Percentiles rank a stretch among this genome's conserved stretches.
Evolutionary conservation across 2,113 vertebrate genomes (phyloP).

Genomic region (Rhinichthys klamathensis): DNA sequence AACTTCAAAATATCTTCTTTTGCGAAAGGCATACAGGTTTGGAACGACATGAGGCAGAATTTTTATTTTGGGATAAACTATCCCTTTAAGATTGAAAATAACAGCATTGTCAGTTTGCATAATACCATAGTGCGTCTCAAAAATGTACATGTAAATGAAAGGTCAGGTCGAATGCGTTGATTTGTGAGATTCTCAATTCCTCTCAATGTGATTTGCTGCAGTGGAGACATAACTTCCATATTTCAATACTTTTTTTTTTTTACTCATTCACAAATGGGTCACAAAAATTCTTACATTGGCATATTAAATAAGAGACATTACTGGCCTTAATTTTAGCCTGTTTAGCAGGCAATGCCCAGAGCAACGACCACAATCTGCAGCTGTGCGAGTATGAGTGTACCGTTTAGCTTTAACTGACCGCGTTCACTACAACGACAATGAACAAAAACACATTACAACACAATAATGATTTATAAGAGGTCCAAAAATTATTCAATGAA

Average conservation of each 20-base stretch:
- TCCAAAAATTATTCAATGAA: not conserved
- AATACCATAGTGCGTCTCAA: no score
- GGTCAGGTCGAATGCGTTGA: not conserved
- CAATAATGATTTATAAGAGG: not conserved
- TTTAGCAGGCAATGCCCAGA: not conserved
- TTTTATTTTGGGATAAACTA: no score
- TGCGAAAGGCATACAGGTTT: no score
- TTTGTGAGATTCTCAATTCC: not conserved
- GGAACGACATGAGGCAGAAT: no score
- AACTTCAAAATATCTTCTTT: no score
- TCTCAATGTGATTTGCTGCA: not conserved
- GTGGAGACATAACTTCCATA: not conserved
- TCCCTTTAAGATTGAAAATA: no score
- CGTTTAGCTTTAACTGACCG: not conserved
- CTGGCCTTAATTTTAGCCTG: not conserved
- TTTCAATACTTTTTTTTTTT: no score
- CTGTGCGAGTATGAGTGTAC: not conserved
- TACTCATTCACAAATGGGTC: not conserved
- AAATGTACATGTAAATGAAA: not conserved
- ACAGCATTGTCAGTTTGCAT: no score
- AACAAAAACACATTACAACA: not conserved
- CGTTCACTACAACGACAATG: not conserved
- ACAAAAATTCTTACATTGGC: not conserved
- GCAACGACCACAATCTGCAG: constrained; percentile 11
- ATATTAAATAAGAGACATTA: not conserved